Percentiles rank a stretch among this genome's conserved stretches.
Evolutionary conservation across 2,113 vertebrate species (phyloP).

Genomic region (Platysternon megacephalum): DNA sequence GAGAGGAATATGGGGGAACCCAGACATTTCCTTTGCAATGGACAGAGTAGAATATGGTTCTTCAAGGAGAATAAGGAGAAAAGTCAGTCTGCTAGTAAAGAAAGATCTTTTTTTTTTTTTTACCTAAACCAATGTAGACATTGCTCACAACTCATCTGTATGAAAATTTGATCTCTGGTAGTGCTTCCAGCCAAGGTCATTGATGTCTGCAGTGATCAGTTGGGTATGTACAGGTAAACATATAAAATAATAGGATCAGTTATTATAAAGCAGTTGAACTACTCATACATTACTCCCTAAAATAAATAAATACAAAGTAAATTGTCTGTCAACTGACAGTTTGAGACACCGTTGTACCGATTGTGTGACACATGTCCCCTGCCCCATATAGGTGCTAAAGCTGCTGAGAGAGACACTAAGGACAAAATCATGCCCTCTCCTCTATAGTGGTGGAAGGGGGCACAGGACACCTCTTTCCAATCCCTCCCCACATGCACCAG

Average conservation of each 20-base stretch:
- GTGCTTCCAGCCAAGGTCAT: neutral
- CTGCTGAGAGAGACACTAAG: neutral
- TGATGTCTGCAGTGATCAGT: neutral
- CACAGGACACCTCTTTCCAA: neutral
- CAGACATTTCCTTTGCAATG: neutral
- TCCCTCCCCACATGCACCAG: neutral
- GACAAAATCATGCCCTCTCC: neutral
- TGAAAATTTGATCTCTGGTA: neutral
- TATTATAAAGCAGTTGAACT: neutral
- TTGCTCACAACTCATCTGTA: conserved; percentile 14
- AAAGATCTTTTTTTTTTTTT: neutral
- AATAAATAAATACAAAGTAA: neutral
- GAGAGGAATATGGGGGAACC: neutral
- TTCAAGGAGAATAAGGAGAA: neutral
- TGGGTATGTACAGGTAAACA: neutral
- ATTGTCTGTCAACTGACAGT: neutral
- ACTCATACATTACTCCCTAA: neutral
- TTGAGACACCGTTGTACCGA: neutral
- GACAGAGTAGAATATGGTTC: neutral
- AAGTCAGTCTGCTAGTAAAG: conserved; percentile 34
- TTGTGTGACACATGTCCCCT: neutral
- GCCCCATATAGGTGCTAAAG: neutral
- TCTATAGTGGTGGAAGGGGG: neutral
- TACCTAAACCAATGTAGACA: conserved; percentile 18
- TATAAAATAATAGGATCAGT: neutral